These are phyloP conservation scores for Trichogramma dendrolimi DNA, from an alignment of 2,888 invertebrate genomes.

Conservation along the genomic window DNA sequence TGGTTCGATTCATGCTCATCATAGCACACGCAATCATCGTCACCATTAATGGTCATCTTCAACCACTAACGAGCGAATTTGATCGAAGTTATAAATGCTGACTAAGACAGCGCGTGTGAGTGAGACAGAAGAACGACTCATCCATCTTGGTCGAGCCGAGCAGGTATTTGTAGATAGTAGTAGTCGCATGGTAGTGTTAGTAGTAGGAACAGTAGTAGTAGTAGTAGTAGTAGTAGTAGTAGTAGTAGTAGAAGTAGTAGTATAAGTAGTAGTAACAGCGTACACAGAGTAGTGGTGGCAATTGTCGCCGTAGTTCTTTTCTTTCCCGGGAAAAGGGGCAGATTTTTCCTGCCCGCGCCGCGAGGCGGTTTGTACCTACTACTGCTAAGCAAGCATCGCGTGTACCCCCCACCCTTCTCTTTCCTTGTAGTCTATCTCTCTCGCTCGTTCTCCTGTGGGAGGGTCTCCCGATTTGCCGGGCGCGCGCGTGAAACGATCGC, in stretches of 20 bases:
- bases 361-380: constrained; percentile 41
- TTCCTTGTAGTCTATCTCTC: neutral
- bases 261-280: constrained; percentile 34
- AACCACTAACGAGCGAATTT: no score
- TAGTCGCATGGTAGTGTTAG: neutral
- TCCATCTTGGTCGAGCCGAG: neutral
- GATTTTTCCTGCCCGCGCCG: constrained; percentile 41
- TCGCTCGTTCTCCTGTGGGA: constrained; percentile 43
- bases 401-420: no score
- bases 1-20: no score
- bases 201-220: constrained; percentile 25
- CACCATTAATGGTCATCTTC: no score
- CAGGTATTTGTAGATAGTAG: neutral
- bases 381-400: no score
- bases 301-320: constrained; percentile 49
- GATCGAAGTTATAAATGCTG: no score
- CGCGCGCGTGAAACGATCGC: neutral
- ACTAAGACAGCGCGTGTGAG: no score
- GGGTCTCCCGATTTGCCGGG: constrained; percentile 38
- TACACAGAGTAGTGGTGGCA: constrained; percentile 38
- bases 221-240: constrained; percentile 31
- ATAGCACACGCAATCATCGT: no score
- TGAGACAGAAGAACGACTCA: no score
- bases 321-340: constrained; percentile 45
- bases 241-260: constrained; percentile 26